Evolutionary conservation across 2,888 invertebrate genomes (phyloP).

Genomic region (Hypselothyrea guttata): DNA sequence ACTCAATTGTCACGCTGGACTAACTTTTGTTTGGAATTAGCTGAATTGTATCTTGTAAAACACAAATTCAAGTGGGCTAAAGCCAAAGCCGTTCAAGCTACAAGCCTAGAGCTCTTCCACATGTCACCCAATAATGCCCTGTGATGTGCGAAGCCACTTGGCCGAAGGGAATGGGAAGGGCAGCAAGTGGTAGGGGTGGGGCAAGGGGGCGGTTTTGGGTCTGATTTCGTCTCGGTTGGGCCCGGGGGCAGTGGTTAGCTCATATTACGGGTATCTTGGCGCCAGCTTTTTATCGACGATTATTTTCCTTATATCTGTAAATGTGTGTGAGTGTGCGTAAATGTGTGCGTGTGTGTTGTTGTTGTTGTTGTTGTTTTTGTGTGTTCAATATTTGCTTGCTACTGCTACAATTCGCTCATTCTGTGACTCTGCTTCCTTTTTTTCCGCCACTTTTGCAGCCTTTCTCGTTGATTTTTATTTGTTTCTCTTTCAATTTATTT

Average conservation of each 20-base stretch:
- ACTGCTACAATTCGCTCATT: slow-evolving; percentile 53
- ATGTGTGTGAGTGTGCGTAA: slow-evolving; percentile 19
- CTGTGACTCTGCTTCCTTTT: slow-evolving; percentile 52
- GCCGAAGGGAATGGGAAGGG: slow-evolving; percentile 8
- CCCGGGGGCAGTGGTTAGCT: slow-evolving; percentile 67
- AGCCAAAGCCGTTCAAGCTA: slow-evolving; percentile 56
- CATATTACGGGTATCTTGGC: slow-evolving; percentile 76
- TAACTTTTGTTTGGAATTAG: slow-evolving; percentile 75
- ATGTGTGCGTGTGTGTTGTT: slow-evolving; percentile 33
- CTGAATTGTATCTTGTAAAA: slow-evolving; percentile 76
- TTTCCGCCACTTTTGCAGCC: slow-evolving; percentile 75
- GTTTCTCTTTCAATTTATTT: slow-evolving; percentile 80
- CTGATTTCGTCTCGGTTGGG: slow-evolving; percentile 23
- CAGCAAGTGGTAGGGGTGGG: background rate
- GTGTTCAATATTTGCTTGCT: slow-evolving; percentile 74
- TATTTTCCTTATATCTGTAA: slow-evolving; percentile 65
- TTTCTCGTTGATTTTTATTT: slow-evolving; percentile 79
- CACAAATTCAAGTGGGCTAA: slow-evolving; percentile 72
- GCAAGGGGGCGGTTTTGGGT: background rate
- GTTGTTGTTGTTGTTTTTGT: slow-evolving; percentile 47
- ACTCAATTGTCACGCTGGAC: slow-evolving; percentile 68
- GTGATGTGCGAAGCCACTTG: slow-evolving; percentile 76
- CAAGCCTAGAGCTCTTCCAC: slow-evolving; percentile 74
- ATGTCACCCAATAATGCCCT: slow-evolving; percentile 73
- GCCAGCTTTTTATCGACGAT: slow-evolving; percentile 75